These are phyloP conservation scores for Chiloscyllium plagiosum DNA, from an alignment of 2,113 vertebrate species.

Conservation along the genomic window DNA sequence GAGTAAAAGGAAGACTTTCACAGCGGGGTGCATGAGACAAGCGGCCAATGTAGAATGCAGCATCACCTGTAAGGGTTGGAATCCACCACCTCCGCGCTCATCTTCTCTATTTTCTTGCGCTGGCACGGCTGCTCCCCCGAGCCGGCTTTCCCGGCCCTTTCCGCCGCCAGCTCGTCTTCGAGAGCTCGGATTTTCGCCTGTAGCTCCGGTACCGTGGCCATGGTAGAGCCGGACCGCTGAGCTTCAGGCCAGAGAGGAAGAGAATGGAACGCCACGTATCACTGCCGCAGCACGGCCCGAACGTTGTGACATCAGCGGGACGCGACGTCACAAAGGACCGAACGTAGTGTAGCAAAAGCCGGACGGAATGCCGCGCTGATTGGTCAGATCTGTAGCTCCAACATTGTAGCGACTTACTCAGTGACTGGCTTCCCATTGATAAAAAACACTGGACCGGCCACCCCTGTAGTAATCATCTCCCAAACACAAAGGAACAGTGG, in stretches of 20 bases:
- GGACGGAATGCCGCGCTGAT: neutral
- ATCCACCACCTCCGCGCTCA: slow-evolving; percentile 88
- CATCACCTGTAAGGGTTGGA: slow-evolving; percentile 90
- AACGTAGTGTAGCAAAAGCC: neutral
- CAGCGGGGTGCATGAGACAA: too few relatives aligned
- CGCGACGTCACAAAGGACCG: neutral
- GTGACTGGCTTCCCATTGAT: neutral
- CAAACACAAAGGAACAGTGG: too few relatives aligned
- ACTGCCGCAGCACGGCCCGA: neutral
- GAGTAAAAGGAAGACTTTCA: too few relatives aligned
- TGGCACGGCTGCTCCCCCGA: slow-evolving; percentile 42
- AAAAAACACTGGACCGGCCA: too few relatives aligned
- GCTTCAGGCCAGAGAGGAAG: neutral
- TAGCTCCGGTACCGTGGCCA: slow-evolving; percentile 62
- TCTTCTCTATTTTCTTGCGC: slow-evolving; percentile 63
- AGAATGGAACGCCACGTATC: neutral
- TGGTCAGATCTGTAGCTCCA: neutral
- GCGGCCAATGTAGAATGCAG: too few relatives aligned
- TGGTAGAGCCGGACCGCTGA: neutral
- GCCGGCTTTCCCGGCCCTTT: slow-evolving; percentile 45
- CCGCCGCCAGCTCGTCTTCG: slow-evolving; percentile 73
- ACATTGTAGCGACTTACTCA: neutral
- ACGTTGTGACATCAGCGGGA: neutral
- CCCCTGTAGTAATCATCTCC: too few relatives aligned
- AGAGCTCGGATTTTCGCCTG: slow-evolving; percentile 69